Conservation (phyloP, 1,140 invertebrate species). For the Capitella teleta region DNA sequence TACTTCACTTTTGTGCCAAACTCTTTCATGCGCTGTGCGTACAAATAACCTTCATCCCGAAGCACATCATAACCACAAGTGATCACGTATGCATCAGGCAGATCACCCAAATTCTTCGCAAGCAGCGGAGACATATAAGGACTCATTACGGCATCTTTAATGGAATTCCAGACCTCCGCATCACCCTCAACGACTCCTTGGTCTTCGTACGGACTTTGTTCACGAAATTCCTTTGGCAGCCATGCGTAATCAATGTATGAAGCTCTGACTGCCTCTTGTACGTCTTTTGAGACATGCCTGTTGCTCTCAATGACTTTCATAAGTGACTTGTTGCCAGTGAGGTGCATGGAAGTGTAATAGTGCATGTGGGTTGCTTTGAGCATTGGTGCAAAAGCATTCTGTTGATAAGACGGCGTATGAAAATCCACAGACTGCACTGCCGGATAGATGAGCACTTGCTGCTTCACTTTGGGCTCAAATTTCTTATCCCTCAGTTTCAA, state of each 20-base stretch:
- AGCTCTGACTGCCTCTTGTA: too few relatives aligned
- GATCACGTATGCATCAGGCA: constrained; percentile 11
- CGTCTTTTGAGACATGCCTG: too few relatives aligned
- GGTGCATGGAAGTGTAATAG: too few relatives aligned
- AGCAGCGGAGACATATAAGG: constrained; percentile 14
- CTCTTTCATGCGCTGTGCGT: constrained; percentile 17
- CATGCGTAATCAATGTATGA: too few relatives aligned
- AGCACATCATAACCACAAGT: constrained; percentile 12
- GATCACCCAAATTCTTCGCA: constrained; percentile 9
- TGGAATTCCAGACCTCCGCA: neutral
- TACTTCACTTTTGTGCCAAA: constrained; percentile 21
- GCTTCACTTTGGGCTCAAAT: constrained; percentile 1
- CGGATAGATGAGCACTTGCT: constrained; percentile 9
- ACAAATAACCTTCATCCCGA: constrained; percentile 13
- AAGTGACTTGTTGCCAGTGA: too few relatives aligned
- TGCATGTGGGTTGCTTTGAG: too few relatives aligned
- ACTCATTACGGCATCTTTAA: constrained; percentile 5
- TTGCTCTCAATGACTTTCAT: too few relatives aligned
- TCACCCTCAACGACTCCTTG: neutral
- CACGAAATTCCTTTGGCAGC: too few relatives aligned
- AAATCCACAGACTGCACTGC: constrained; percentile 11
- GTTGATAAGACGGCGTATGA: constrained; percentile 23
- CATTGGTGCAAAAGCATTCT: constrained; percentile 4
- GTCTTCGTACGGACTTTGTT: too few relatives aligned
- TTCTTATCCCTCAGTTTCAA: constrained; percentile 10